phyloP scores from a whole-genome alignment of 2,797 vertebrate genomes.

The Falco novaeseelandiae region DNA sequence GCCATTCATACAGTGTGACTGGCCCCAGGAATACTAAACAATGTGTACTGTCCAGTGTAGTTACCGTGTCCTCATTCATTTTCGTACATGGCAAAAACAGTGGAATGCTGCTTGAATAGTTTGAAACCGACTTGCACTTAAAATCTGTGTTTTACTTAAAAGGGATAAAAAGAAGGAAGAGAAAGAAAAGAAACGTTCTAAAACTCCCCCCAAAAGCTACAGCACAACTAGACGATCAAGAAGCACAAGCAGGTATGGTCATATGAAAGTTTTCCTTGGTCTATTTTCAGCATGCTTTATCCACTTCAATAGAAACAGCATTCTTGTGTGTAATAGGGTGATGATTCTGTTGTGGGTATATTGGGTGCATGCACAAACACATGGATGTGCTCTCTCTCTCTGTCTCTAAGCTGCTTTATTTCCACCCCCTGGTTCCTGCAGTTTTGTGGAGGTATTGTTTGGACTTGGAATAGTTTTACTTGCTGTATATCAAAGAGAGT shows the following conservation, averaged over 20 bases:
- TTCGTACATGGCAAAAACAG: fast-evolving
- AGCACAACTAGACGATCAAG: constrained; percentile 93
- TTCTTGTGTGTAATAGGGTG: neutral
- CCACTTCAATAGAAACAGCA: fast-evolving
- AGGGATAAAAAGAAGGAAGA: constrained; percentile 97
- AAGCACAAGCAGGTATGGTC: constrained; percentile 88
- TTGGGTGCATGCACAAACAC: neutral
- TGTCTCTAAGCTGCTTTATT: fast-evolving
- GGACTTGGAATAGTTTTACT: neutral
- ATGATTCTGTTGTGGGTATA: fast-evolving
- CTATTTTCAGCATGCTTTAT: neutral
- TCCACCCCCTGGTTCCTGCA: neutral
- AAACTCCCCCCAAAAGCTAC: constrained; percentile 98
- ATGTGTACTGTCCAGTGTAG: neutral
- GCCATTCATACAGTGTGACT: fast-evolving
- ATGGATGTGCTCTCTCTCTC: fast-evolving
- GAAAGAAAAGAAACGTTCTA: constrained; percentile 94
- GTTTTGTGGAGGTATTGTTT: neutral
- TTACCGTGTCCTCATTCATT: neutral
- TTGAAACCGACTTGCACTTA: neutral
- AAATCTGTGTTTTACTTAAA: neutral
- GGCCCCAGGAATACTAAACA: neutral
- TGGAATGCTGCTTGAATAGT: neutral
- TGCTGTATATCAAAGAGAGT: neutral
- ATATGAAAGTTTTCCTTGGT: neutral